Percentiles rank a stretch among this genome's conserved stretches.
Conservation (phyloP, 1,140 invertebrate genomes). For the Cotesia typhae region DNA sequence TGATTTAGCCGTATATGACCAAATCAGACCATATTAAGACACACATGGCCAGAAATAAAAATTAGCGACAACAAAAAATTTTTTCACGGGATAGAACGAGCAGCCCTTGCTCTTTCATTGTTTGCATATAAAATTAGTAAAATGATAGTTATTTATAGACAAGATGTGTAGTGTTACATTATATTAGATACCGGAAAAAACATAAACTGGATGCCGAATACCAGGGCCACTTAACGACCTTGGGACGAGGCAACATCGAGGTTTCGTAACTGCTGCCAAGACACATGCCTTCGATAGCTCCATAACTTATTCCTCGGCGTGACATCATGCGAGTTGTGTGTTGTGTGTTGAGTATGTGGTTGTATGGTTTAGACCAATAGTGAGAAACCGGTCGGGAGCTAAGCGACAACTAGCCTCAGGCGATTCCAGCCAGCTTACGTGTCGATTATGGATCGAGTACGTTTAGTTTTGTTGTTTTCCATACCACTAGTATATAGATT, state of each 20-base stretch:
- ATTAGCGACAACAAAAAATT: no score
- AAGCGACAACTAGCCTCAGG: conserved; percentile 16
- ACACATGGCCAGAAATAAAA: no score
- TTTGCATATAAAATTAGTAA: no score
- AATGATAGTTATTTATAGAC: not conserved
- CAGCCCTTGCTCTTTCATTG: no score
- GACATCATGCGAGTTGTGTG: conserved; percentile 35
- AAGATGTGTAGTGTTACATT: not conserved
- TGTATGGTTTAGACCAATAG: conserved; percentile 23
- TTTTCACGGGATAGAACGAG: no score
- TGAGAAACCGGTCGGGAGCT: conserved; percentile 32
- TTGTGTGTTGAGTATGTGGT: no score
- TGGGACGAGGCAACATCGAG: conserved; percentile 24
- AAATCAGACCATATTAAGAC: no score
- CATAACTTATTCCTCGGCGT: conserved; percentile 37
- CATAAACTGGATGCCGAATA: conserved; percentile 9
- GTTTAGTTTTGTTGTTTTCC: not conserved
- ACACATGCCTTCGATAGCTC: conserved; percentile 22
- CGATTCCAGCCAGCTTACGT: conserved; percentile 15
- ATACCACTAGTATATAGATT: not conserved
- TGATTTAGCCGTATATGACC: no score
- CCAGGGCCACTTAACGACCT: conserved; percentile 36
- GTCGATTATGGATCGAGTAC: conserved; percentile 24
- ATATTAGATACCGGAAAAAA: conserved; percentile 26
- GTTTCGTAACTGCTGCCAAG: conserved; percentile 35